Conservation (phyloP, 1,140 invertebrate species). For the Procambarus virginalis region DNA sequence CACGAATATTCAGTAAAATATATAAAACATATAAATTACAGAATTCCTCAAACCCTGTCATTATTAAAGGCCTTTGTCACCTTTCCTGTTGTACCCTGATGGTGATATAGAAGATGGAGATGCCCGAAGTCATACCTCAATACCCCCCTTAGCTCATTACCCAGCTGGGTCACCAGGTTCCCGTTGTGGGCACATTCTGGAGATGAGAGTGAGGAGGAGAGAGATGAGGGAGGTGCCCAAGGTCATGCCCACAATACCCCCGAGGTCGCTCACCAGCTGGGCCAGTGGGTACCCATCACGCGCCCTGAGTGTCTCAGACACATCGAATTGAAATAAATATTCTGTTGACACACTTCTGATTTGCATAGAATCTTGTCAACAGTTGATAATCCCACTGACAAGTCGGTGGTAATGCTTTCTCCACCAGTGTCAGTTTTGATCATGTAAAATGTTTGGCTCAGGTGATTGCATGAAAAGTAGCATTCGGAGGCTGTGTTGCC, state of each 20-base stretch:
- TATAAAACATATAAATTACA: no score
- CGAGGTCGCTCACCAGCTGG: slow-evolving; percentile 25
- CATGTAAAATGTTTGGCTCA: neutral
- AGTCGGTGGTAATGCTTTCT: neutral
- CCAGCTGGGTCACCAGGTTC: no score
- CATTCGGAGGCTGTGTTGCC: neutral
- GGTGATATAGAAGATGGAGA: no score
- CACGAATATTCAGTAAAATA: no score
- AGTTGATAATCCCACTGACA: neutral
- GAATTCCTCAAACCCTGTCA: no score
- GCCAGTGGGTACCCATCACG: slow-evolving; percentile 10
- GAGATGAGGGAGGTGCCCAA: slow-evolving; percentile 23
- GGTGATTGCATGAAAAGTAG: neutral
- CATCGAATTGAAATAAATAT: neutral
- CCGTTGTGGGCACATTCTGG: neutral
- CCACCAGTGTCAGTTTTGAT: neutral
- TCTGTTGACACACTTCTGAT: neutral
- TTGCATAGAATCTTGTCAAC: no score
- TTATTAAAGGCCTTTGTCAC: no score
- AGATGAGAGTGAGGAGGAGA: neutral
- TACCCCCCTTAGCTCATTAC: no score
- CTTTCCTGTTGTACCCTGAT: no score
- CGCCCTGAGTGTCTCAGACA: neutral
- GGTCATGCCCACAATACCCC: slow-evolving; percentile 27
- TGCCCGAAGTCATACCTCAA: no score